Percentiles rank a stretch among this genome's conserved stretches.
These are phyloP conservation scores for Fulica atra DNA, from an alignment of 2,113 vertebrate species.

Conservation along the genomic window DNA sequence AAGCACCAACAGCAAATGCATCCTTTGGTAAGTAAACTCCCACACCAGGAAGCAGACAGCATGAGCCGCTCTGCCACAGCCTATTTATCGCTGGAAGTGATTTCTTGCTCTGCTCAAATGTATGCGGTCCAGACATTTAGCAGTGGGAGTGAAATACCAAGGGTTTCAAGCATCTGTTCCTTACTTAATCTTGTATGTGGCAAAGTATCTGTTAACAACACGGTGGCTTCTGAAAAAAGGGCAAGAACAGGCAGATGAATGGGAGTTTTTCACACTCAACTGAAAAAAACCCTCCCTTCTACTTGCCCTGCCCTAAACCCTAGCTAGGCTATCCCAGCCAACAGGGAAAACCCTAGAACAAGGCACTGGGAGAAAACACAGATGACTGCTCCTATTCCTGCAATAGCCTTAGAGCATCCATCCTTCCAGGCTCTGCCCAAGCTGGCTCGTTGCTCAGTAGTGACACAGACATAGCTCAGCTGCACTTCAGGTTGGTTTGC, in stretches of 20 bases:
- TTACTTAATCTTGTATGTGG: slow-evolving; percentile 14
- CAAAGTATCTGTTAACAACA: slow-evolving; percentile 3
- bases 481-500: neutral
- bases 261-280: neutral
- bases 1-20: neutral
- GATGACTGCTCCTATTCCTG: neutral
- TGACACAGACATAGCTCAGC: neutral
- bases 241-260: neutral
- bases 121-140: slow-evolving; percentile 30
- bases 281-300: neutral
- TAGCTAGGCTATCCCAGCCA: neutral
- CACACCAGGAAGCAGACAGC: neutral
- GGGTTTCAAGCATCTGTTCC: slow-evolving; percentile 45
- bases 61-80: neutral
- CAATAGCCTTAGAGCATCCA: neutral
- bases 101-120: neutral
- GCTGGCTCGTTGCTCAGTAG: neutral
- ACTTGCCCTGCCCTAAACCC: neutral
- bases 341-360: neutral
- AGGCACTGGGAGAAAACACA: neutral
- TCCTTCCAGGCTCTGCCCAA: neutral
- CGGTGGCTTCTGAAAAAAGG: neutral
- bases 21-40: neutral
- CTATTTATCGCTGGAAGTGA: slow-evolving; percentile 28
- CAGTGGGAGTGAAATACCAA: slow-evolving; percentile 38